Percentiles rank a stretch among this genome's conserved stretches.
phyloP scores from a whole-genome alignment of 1,140 invertebrate genomes.

The Cherax quadricarinatus region DNA sequence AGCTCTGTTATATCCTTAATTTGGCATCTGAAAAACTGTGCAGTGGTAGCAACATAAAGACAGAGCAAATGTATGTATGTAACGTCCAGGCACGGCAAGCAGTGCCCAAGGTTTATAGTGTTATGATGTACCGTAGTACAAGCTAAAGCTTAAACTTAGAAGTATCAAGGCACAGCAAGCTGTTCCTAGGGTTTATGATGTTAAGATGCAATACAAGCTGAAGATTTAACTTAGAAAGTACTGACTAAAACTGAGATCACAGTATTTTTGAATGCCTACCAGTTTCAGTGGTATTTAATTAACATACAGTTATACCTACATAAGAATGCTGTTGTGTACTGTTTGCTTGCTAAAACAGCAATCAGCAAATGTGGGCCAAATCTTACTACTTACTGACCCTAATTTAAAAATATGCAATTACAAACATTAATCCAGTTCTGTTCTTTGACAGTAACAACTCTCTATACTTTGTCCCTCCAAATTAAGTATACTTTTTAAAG shows the following conservation, averaged over 20 bases:
- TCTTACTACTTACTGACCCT: background rate
- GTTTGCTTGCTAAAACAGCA: background rate
- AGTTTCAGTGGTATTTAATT: slow-evolving; percentile 26
- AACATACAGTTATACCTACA: background rate
- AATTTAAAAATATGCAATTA: background rate
- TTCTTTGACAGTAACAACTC: background rate
- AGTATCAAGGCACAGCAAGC: background rate
- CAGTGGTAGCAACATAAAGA: background rate
- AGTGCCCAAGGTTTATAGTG: background rate
- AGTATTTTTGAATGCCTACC: slow-evolving; percentile 59
- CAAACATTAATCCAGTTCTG: background rate
- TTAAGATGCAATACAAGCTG: background rate
- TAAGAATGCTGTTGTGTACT: background rate
- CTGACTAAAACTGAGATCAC: slow-evolving; percentile 68
- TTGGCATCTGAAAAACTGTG: slow-evolving; percentile 14
- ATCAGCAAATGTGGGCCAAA: background rate
- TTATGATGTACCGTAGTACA: background rate
- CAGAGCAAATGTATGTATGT: background rate
- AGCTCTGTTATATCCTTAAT: slow-evolving; percentile 4
- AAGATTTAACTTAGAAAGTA: slow-evolving; percentile 45
- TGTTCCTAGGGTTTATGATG: background rate
- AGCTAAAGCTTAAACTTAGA: background rate
- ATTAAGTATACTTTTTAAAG: background rate
- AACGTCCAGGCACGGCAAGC: background rate
- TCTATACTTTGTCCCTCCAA: background rate